Base-by-base conservation (phyloP, 2,113 vertebrate genomes). In the Oncorhynchus clarkii region DNA sequence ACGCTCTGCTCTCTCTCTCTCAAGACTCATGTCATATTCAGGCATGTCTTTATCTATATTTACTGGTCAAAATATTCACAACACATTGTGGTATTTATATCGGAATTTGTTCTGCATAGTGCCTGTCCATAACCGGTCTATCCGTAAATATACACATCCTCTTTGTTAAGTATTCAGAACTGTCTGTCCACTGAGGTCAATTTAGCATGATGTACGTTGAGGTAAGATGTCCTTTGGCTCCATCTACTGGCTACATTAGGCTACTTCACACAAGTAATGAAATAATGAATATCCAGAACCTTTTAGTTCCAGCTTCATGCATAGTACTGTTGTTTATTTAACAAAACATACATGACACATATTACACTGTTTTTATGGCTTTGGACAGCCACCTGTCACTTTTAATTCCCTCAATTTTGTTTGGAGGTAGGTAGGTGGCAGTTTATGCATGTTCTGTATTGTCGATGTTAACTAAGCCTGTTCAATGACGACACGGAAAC, bases 401-500 rank as follows among this genome's bases (percentile, higher is more conserved):
- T 54, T n/a, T 3, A 62, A 62, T 22, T 45, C 2, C 39, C 8
- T 45, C 39, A 45, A 45, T 11, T 11, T 2, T 11, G 9, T 45
- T 57, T 16, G 51, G 18, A 18, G n/a, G n/a, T n/a, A n/a, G 54
- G 3, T 18, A 2, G 18, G 54, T 16, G 59, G 18, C 59, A 7
- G n/a, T 62, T 62, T 57, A 20, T 57, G 20, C 59, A 8, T 62
- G 59, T 62, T 62, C 2, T n/a, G 5, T 24, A 22, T 57, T 62
- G n/a, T 62, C 18, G 2, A 5, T 9, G 18, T 7, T 62, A 62
- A n/a, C 59, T 24, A 62, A 22, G 59, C 4, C 7, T 22, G 7
- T 62, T n/a, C 67, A 66, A 39, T 71, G 67, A 34, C 13, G 2
- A 59, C 67, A 74, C 59, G 13, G 70, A 66, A 39, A 49, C 22